A percentile compares a stretch with the other conserved stretches of the same genome.
phyloP scores from a whole-genome alignment of 2,888 invertebrate species.

The Neoitamus cyanurus region DNA sequence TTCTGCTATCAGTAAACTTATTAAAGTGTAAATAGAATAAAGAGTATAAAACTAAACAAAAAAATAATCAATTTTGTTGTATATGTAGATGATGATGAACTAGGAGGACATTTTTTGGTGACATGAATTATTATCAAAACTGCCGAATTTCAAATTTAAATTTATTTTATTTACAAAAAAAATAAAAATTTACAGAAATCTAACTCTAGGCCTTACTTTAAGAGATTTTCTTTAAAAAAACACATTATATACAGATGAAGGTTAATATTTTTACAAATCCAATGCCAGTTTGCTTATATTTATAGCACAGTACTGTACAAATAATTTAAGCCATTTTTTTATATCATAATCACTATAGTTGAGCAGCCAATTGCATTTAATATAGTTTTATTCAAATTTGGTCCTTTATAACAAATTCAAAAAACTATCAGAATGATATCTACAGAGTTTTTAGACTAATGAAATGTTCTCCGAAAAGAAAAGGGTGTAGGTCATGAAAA shows the following conservation, averaged over 20 bases:
- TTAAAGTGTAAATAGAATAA: too few species aligned
- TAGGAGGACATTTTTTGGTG: too few species aligned
- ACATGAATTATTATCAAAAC: too few species aligned
- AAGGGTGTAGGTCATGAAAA: background rate
- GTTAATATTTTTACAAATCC: too few species aligned
- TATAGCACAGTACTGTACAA: background rate
- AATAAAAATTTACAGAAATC: background rate
- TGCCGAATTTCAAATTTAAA: background rate
- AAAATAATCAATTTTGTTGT: too few species aligned
- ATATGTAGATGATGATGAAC: too few species aligned
- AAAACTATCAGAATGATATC: background rate
- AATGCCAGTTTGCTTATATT: background rate
- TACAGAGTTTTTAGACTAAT: background rate
- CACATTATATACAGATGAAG: background rate
- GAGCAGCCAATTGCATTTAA: background rate
- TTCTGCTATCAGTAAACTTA: too few species aligned
- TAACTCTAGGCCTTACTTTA: background rate
- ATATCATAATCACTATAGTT: background rate
- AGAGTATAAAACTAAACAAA: too few species aligned
- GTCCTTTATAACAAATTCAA: background rate
- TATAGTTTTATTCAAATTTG: background rate
- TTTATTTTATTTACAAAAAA: background rate
- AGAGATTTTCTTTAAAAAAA: background rate
- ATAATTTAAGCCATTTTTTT: background rate
- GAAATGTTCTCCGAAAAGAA: background rate